Percentiles rank a stretch among this genome's conserved stretches.
Conservation (phyloP, 2,888 invertebrate species). For the Caenorhabditis sp. region DNA sequence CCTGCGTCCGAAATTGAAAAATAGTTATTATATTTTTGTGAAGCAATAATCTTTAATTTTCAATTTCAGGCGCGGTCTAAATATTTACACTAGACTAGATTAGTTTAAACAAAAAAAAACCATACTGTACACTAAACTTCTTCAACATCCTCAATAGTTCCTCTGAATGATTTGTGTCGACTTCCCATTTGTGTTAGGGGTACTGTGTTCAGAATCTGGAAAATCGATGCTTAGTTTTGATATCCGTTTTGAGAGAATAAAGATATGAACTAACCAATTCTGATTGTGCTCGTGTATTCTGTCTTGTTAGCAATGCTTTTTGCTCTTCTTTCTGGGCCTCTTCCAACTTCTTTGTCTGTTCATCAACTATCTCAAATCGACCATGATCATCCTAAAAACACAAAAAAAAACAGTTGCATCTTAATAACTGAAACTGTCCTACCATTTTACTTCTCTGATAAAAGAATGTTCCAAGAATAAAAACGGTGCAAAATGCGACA, state of each 20-base stretch:
- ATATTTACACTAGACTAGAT: too few relatives aligned
- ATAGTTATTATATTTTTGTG: too few relatives aligned
- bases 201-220: background rate
- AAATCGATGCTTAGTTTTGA: too few relatives aligned
- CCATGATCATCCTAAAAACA: slow-evolving; percentile 38
- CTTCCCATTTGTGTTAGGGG: background rate
- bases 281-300: slow-evolving; percentile 42
- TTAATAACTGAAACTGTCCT: too few relatives aligned
- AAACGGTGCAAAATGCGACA: slow-evolving; percentile 53
- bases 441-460: slow-evolving; percentile 58
- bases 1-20: too few relatives aligned
- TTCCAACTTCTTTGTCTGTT: slow-evolving; percentile 47
- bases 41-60: too few relatives aligned
- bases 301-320: slow-evolving; percentile 39
- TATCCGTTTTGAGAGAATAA: too few relatives aligned
- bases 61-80: too few relatives aligned
- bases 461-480: slow-evolving; percentile 58
- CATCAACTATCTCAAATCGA: slow-evolving; percentile 48
- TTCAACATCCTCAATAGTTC: background rate
- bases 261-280: slow-evolving; percentile 20
- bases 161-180: background rate
- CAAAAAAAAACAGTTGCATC: too few relatives aligned
- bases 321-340: slow-evolving; percentile 51
- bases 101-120: too few relatives aligned
- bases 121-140: background rate